A percentile compares a stretch with the other conserved stretches of the same genome.
phyloP scores from a whole-genome alignment of 2,797 vertebrate genomes.

The Zenarchopterus dispar region DNA sequence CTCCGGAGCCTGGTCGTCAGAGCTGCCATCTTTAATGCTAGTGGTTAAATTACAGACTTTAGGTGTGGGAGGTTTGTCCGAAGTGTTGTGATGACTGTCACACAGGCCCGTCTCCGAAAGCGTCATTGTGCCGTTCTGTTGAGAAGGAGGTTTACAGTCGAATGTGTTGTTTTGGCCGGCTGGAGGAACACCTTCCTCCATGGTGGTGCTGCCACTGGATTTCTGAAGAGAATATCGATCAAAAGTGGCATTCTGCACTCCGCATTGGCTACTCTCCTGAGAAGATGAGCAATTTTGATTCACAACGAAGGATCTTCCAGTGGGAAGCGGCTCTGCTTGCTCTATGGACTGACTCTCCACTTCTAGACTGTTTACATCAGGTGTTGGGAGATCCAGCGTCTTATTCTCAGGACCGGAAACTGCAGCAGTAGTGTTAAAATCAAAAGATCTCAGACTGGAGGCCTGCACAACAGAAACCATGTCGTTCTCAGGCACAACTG shows the following conservation, averaged over 20 bases:
- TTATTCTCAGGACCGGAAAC: constrained; percentile 20
- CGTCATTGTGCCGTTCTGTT: constrained; percentile 42
- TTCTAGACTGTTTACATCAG: constrained; percentile 4
- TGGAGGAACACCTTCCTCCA: constrained; percentile 1
- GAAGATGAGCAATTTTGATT: constrained; percentile 6
- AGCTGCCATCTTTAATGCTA: not conserved
- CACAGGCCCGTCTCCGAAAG: constrained; percentile 29
- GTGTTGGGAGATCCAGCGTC: constrained; percentile 36
- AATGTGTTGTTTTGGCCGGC: constrained; percentile 36
- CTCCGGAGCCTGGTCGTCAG: constrained; percentile 11
- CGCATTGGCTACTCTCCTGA: not conserved
- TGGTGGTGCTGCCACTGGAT: not conserved
- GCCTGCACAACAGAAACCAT: constrained; percentile 22
- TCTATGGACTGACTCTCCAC: not conserved
- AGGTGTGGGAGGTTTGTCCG: constrained; percentile 1
- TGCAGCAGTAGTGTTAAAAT: constrained; percentile 10
- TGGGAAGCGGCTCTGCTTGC: not conserved
- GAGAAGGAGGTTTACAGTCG: constrained; percentile 22
- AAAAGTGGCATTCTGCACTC: constrained; percentile 37
- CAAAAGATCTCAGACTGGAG: not conserved
- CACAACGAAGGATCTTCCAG: constrained; percentile 1
- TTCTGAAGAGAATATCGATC: constrained; percentile 30
- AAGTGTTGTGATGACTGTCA: constrained; percentile 3
- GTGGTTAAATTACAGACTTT: constrained; percentile 17
- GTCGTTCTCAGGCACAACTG: constrained; percentile 7